Evolutionary conservation across 1,140 invertebrate genomes (phyloP).

Genomic region (Maconellicoccus hirsutus): DNA sequence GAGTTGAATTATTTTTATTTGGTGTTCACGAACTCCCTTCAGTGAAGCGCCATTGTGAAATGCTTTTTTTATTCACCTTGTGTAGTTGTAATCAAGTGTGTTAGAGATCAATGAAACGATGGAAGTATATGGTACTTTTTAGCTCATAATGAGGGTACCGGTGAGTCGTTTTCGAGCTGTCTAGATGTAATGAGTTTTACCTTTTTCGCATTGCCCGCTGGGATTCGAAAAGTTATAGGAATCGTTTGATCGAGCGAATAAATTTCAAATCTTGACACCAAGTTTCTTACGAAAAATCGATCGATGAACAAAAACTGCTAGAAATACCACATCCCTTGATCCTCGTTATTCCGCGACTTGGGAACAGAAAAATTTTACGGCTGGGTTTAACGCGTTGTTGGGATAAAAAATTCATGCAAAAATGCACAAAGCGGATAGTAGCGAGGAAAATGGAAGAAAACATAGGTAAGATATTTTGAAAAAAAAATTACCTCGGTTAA

Average conservation of each 20-base stretch:
- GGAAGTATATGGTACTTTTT: background rate
- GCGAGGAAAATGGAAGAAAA: background rate
- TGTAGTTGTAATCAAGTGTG: background rate
- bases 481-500: background rate
- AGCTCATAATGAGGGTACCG: conserved; percentile 7
- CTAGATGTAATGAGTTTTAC: background rate
- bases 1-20: conserved; percentile 2
- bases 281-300: background rate
- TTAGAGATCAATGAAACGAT: background rate
- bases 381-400: background rate
- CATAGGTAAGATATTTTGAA: background rate
- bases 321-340: no score
- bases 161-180: background rate
- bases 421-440: background rate
- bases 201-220: background rate
- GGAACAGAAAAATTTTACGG: no score
- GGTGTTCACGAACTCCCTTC: background rate
- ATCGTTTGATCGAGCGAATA: background rate
- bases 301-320: no score
- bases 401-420: background rate
- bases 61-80: background rate
- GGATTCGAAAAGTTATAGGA: background rate
- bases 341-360: no score
- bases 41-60: background rate
- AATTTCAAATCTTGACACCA: background rate